phyloP scores from a whole-genome alignment of 1,140 invertebrate species.

The Danaus melanippus region DNA sequence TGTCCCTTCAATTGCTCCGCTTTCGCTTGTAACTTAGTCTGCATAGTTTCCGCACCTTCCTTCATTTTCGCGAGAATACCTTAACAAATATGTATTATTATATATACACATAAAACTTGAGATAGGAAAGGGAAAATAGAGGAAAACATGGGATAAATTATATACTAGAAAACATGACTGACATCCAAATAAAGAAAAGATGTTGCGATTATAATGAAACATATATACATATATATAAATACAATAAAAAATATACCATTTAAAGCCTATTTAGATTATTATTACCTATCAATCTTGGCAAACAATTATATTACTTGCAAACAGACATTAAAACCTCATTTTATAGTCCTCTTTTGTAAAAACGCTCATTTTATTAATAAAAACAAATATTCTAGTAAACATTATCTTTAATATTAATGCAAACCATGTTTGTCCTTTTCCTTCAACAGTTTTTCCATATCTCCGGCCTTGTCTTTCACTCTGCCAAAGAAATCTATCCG shows the following conservation, averaged over 20 bases:
- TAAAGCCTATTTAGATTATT: no score
- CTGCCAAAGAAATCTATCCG: constrained; percentile 90
- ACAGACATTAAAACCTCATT: no score
- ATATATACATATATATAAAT: no score
- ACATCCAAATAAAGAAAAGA: constrained; percentile 3
- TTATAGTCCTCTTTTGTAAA: no score
- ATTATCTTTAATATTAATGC: not conserved
- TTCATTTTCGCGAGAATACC: constrained; percentile 96
- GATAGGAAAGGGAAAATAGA: not conserved
- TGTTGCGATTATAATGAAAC: no score
- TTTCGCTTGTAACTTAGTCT: constrained; percentile 94
- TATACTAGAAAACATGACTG: constrained; percentile 4
- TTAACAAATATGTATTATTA: constrained; percentile 38
- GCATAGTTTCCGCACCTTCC: constrained; percentile 94
- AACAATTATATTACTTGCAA: no score
- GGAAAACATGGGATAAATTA: not conserved
- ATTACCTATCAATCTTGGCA: no score
- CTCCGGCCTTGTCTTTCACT: constrained; percentile 92
- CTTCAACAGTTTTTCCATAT: constrained; percentile 91
- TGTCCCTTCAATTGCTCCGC: constrained; percentile 82
- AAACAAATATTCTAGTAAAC: no score
- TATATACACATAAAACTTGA: not conserved
- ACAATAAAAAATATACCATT: no score
- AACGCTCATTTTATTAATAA: no score
- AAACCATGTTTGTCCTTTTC: constrained; percentile 93